Conservation (phyloP, 2,888 invertebrate genomes). For the Glyphotaelius pellucidus region DNA sequence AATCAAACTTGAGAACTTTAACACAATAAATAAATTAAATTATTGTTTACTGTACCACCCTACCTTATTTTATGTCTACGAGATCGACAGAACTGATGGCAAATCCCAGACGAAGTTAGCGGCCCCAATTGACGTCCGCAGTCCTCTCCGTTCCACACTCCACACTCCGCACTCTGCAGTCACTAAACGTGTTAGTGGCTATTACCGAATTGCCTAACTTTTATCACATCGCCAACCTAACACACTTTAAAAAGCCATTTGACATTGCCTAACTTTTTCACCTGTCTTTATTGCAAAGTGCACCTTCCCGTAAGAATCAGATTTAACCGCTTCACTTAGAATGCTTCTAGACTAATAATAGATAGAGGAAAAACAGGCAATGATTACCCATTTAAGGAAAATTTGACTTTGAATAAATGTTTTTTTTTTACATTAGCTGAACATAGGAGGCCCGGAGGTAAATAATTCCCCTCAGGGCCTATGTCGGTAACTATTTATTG, state of each 20-base stretch:
- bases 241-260: slow-evolving; percentile 34
- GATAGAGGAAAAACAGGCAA: too few relatives aligned
- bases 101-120: slow-evolving; percentile 2
- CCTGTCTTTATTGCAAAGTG: background rate
- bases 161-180: background rate
- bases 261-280: slow-evolving; percentile 8
- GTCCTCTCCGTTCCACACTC: background rate
- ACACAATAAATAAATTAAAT: too few relatives aligned
- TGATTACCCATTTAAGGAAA: too few relatives aligned
- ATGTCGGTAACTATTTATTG: too few relatives aligned
- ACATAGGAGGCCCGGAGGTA: too few relatives aligned
- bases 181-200: slow-evolving; percentile 5
- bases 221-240: background rate
- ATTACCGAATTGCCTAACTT: slow-evolving; percentile 28
- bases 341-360: background rate
- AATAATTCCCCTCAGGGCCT: too few relatives aligned
- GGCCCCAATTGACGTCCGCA: background rate
- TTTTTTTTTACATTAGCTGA: too few relatives aligned
- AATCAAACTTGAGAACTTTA: too few relatives aligned
- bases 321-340: background rate
- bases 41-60: background rate
- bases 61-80: background rate
- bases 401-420: too few relatives aligned
- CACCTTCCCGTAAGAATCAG: background rate
- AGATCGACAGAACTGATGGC: background rate